These are phyloP conservation scores for Panulirus ornatus DNA, from an alignment of 1,140 invertebrate species.

Conservation along the genomic window DNA sequence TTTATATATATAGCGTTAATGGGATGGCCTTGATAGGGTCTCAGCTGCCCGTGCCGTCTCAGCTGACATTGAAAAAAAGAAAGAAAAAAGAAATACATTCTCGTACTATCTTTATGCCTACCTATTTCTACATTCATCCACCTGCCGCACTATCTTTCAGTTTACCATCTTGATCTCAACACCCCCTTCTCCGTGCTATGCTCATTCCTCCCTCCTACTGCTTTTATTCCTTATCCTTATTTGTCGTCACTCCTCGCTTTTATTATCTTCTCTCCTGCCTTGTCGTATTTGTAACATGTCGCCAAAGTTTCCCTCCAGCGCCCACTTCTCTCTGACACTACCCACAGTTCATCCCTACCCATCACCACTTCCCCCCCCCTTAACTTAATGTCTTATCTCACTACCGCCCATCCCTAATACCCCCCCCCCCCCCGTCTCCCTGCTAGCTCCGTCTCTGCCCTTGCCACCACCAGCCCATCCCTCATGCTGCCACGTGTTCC, in stretches of 20 bases:
- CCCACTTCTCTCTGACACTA: neutral
- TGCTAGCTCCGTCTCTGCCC: neutral
- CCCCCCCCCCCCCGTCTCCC: neutral
- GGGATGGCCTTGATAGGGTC: too few relatives aligned
- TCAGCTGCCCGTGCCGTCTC: too few relatives aligned
- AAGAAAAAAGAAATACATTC: too few relatives aligned
- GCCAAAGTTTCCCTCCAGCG: neutral
- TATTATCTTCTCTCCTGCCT: neutral
- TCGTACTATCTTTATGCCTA: too few relatives aligned
- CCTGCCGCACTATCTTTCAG: neutral
- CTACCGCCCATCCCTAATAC: neutral
- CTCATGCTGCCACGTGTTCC: neutral
- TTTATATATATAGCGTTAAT: too few relatives aligned
- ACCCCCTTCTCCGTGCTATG: neutral
- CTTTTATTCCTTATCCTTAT: neutral
- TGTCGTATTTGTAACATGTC: neutral
- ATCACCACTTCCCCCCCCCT: conserved; percentile 9
- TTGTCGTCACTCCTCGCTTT: neutral
- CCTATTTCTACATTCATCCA: neutral
- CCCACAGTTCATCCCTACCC: neutral
- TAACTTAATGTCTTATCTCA: neutral
- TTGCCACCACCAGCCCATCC: neutral
- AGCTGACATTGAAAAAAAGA: too few relatives aligned
- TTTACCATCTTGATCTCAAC: neutral
- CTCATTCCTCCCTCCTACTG: neutral